Evolutionary conservation across 2,888 invertebrate species (phyloP), one percentile per base, ranked within the genome.

Genomic region (Zygaena filipendulae): DNA sequence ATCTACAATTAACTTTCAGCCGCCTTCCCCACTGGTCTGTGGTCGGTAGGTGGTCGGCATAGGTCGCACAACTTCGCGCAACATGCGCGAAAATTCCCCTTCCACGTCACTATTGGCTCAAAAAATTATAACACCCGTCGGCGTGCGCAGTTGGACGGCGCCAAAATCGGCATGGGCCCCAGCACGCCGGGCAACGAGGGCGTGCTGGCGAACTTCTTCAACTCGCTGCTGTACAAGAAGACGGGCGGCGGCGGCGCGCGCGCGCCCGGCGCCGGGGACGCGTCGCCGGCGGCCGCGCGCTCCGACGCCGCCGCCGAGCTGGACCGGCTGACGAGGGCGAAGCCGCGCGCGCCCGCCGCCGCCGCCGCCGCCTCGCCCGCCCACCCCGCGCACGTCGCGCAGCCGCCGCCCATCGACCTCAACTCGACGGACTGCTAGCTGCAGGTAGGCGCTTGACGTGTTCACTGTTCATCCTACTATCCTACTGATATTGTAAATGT

Each of bases 151-250:
- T 67, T 90, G 62, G 91, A 92, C 67, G 82, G 87, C 52, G 77
- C 87, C 29, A 88, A 93, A 74, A 82, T 90, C 50, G 83, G 85
- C 66, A 66, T 72, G 64, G 82, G 84, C 40, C 84, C 88, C 1
- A 86, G 87, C 49, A 86, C 91, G 28, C 88, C 91, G 3, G 88
- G 90, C 29, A 91, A 91, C 36, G 49, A 49, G 11, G 72, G 72
- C 51, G 96, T 97, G 29, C 80, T 98, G 39, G 97, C 97, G 7
- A 97, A 92, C 77, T 98, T 98, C 85, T 98, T 98, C 82, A 97
- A 97, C 82, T 97, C 97, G 39, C 83, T 98, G 55, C 85, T 98
- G 49, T 91, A 92, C 75, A 97, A 97, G 85, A 96, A 96, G 81
- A 88, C 92, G 19, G 92, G 91, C 20, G 82, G 87, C 21, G 84